Conservation (phyloP, 2,797 vertebrate species). For the Hypotaenidia philippensis region DNA sequence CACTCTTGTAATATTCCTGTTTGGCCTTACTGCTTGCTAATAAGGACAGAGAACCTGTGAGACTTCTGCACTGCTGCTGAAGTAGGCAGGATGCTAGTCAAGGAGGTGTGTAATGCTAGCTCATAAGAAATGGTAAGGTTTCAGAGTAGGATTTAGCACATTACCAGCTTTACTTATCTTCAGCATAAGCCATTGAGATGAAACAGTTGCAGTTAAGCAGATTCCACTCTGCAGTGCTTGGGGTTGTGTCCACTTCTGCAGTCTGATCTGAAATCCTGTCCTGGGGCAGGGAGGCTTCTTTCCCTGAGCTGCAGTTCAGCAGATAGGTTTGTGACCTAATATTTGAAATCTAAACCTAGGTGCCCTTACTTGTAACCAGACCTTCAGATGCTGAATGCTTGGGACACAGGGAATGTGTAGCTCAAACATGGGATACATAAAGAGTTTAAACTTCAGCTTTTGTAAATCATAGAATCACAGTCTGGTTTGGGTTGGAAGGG, state of each 20-base stretch:
- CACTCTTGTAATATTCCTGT: background rate
- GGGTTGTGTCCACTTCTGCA: background rate
- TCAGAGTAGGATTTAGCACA: constrained; percentile 37
- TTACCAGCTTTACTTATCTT: constrained; percentile 44
- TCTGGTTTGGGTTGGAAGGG: too few species aligned
- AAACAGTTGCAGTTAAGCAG: constrained; percentile 32
- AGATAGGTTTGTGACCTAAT: background rate
- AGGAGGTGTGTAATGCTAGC: background rate
- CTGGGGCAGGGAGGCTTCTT: background rate
- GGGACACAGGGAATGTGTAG: background rate
- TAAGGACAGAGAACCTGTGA: background rate
- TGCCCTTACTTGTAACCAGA: background rate
- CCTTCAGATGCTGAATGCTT: background rate
- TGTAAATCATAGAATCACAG: background rate
- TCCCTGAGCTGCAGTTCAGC: background rate
- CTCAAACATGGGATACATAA: background rate
- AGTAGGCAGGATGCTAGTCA: background rate
- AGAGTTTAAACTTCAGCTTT: background rate
- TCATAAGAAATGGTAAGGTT: background rate
- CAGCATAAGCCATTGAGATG: constrained; percentile 5
- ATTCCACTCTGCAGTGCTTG: background rate
- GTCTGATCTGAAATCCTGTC: background rate
- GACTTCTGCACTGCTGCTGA: background rate
- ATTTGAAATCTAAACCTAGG: background rate
- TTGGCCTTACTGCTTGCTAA: background rate